Percentiles rank a stretch among this genome's conserved stretches.
Evolutionary conservation across 2,113 vertebrate genomes (phyloP).

Genomic region (Meles meles): DNA sequence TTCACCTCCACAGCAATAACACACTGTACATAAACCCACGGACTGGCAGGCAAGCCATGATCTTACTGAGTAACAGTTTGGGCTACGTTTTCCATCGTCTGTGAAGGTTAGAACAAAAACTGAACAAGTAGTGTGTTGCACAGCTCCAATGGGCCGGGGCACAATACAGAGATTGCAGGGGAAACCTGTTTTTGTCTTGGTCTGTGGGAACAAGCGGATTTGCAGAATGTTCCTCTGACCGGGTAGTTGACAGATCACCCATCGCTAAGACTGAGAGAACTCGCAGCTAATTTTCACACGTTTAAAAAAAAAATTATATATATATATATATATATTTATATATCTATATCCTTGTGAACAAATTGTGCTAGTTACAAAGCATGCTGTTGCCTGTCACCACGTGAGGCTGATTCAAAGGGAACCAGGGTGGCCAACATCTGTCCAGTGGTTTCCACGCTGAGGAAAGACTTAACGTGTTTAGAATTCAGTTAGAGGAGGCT

Average conservation of each 20-base stretch:
- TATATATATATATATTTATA: too few species aligned
- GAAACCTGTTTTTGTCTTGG: background rate
- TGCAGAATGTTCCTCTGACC: background rate
- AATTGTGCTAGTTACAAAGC: background rate
- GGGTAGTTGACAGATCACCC: background rate
- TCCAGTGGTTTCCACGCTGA: background rate
- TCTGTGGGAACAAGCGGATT: background rate
- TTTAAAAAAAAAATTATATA: too few species aligned
- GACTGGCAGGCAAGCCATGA: background rate
- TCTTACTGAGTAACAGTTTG: background rate
- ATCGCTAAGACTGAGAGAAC: background rate
- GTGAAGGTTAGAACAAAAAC: slow-evolving; percentile 15
- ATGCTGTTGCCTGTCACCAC: background rate
- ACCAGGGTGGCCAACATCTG: background rate
- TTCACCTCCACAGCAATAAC: slow-evolving; percentile 13
- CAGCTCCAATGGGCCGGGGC: slow-evolving; percentile 33
- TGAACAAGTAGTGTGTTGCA: background rate
- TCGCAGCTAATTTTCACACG: background rate
- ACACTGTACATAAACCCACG: background rate
- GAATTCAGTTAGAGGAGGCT: background rate
- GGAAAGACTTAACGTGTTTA: background rate
- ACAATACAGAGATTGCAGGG: background rate
- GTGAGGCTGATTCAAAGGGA: background rate
- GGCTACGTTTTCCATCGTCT: slow-evolving; percentile 19
- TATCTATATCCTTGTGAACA: background rate